Evolutionary conservation across 1,140 invertebrate species (phyloP).

Genomic region (Meloidogyne exigua): DNA sequence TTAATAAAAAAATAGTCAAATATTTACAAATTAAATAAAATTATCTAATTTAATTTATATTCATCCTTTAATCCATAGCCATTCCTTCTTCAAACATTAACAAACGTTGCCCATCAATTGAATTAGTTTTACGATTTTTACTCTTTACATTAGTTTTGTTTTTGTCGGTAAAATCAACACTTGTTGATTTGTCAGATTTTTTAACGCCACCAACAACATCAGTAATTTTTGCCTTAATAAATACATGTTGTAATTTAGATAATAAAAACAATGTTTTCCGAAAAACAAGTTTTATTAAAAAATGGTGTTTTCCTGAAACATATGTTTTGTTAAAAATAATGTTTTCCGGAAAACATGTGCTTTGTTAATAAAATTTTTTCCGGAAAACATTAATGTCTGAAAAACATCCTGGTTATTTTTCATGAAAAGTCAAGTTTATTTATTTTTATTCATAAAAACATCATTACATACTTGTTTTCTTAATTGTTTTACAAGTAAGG

Average conservation of each 20-base stretch:
- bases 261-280: not conserved
- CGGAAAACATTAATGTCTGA: not conserved
- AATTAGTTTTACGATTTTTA: not conserved
- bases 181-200: not conserved
- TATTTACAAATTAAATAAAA: constrained; percentile 4
- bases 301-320: not conserved
- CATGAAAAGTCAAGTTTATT: not conserved
- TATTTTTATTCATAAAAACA: too few relatives aligned
- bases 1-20: not conserved
- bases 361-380: not conserved
- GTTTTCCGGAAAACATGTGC: too few relatives aligned
- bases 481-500: not conserved
- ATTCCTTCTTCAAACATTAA: constrained; percentile 5
- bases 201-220: not conserved
- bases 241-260: not conserved
- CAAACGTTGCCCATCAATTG: not conserved
- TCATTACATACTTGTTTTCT: not conserved
- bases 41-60: not conserved
- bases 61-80: not conserved
- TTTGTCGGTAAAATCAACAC: not conserved
- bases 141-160: not conserved
- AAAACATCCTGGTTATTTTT: not conserved
- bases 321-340: not conserved
- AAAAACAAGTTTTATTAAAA: not conserved
- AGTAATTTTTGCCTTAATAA: constrained; percentile 5